Percentiles rank a stretch among this genome's conserved stretches.
These are phyloP conservation scores for Axinella damicornis DNA, from an alignment of 37 sponge, comb jelly and placozoan genomes.

Conservation along the genomic window DNA sequence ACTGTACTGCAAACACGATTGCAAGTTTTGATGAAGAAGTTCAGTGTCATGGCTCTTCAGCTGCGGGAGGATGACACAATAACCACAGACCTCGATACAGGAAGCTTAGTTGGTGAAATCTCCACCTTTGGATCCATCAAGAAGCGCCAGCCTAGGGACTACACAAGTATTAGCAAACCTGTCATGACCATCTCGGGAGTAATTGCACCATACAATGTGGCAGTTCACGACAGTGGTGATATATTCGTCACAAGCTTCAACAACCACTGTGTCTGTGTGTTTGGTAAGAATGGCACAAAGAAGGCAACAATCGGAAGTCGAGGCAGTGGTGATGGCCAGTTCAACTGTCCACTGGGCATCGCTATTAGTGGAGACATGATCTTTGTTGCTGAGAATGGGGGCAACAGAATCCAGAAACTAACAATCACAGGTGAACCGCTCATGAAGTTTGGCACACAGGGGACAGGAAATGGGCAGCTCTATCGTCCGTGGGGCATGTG, in stretches of 20 bases:
- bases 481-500: conserved; percentile 39
- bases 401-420: conserved; percentile 53
- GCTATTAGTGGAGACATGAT: conserved; percentile 42
- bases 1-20: conserved; percentile 5
- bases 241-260: conserved; percentile 13
- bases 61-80: conserved; percentile 17
- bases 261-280: conserved; percentile 18
- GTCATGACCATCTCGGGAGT: background rate
- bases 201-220: conserved; percentile 18
- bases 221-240: conserved; percentile 24
- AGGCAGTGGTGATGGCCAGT: conserved; percentile 54
- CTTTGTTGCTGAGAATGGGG: conserved; percentile 40
- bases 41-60: background rate
- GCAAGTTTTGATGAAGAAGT: background rate
- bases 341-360: conserved; percentile 42
- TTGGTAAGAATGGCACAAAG: background rate
- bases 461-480: conserved; percentile 42
- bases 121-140: no score
- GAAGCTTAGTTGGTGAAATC: no score
- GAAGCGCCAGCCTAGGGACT: no score
- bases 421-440: conserved; percentile 20
- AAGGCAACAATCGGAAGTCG: conserved; percentile 9
- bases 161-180: background rate
- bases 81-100: no score
- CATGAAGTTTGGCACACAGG: conserved; percentile 37